A percentile compares a stretch with the other conserved stretches of the same genome.
Conservation (phyloP, 2,888 invertebrate genomes). For the Dione vanillae region DNA sequence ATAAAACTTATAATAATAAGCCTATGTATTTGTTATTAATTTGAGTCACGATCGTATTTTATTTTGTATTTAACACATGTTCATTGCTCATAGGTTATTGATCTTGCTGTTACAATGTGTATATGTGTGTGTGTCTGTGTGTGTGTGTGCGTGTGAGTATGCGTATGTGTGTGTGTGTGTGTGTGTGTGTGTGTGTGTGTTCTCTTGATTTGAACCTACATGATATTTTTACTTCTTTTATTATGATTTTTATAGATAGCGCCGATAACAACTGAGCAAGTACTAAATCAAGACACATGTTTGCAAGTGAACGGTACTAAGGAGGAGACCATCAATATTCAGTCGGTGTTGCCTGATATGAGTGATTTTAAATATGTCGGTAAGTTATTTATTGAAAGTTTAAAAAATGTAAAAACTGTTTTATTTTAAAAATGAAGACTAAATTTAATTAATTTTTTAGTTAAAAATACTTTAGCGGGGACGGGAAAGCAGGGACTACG, state of each 20-base stretch:
- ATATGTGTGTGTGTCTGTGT: background rate
- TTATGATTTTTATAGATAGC: conserved; percentile 81
- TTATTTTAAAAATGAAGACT: too few relatives aligned
- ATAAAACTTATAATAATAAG: too few relatives aligned
- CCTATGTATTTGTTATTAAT: background rate
- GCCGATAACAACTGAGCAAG: conserved; percentile 91
- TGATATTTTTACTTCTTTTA: background rate
- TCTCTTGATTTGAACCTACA: too few relatives aligned
- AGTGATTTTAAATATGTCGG: conserved; percentile 88
- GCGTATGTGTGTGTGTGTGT: background rate
- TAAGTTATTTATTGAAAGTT: conserved; percentile 57
- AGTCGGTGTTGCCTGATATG: conserved; percentile 92
- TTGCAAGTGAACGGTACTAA: conserved; percentile 92
- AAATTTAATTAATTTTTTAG: too few relatives aligned
- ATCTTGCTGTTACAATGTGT: background rate
- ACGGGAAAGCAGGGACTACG: too few relatives aligned
- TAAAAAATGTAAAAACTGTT: too few relatives aligned
- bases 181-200: background rate
- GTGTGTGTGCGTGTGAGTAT: background rate
- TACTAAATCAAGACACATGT: conserved; percentile 89
- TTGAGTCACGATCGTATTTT: conserved; percentile 1
- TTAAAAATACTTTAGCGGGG: too few relatives aligned
- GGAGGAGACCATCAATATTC: conserved; percentile 87
- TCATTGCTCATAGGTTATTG: background rate
- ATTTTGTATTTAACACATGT: conserved; percentile 1